A percentile compares a stretch with the other conserved stretches of the same genome.
Evolutionary conservation across 2,113 vertebrate genomes (phyloP).

Genomic region (Hypomesus transpacificus): DNA sequence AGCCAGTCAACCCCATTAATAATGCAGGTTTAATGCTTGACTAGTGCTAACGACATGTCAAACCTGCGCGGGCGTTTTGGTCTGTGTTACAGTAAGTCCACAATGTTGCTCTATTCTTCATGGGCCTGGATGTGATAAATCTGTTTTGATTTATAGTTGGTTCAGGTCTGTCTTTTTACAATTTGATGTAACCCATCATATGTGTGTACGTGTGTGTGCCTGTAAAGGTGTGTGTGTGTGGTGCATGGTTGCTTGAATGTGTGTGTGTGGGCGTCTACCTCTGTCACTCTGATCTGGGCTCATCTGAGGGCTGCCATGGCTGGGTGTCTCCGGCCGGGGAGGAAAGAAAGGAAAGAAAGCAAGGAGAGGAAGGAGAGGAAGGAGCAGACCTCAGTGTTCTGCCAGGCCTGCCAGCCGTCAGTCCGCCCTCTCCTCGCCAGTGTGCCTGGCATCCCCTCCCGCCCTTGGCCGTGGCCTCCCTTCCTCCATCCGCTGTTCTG

Average conservation of each 20-base stretch:
- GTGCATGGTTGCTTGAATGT: background rate
- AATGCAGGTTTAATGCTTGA: constrained; percentile 52
- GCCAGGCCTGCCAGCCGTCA: too few species aligned
- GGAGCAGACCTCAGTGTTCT: too few species aligned
- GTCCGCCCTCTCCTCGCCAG: too few species aligned
- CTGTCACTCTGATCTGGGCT: background rate
- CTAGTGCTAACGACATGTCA: constrained; percentile 41
- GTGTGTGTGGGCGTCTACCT: background rate
- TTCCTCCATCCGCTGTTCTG: constrained; percentile 31
- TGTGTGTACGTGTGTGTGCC: background rate
- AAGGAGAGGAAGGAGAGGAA: too few species aligned
- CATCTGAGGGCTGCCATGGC: too few species aligned
- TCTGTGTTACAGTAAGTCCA: constrained; percentile 11
- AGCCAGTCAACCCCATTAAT: constrained; percentile 52
- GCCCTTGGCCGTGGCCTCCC: constrained; percentile 31
- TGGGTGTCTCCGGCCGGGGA: background rate
- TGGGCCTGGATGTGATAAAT: too few species aligned
- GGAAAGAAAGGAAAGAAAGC: background rate
- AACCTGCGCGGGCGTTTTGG: too few species aligned
- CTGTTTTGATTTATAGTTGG: too few species aligned
- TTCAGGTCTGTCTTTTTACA: too few species aligned
- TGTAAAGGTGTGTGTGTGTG: background rate
- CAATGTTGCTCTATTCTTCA: background rate
- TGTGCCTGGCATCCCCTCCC: constrained; percentile 5
- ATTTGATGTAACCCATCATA: too few species aligned